Evolutionary conservation across 2,797 vertebrate genomes (phyloP).

Genomic region (Gymnoscopelus braueri): DNA sequence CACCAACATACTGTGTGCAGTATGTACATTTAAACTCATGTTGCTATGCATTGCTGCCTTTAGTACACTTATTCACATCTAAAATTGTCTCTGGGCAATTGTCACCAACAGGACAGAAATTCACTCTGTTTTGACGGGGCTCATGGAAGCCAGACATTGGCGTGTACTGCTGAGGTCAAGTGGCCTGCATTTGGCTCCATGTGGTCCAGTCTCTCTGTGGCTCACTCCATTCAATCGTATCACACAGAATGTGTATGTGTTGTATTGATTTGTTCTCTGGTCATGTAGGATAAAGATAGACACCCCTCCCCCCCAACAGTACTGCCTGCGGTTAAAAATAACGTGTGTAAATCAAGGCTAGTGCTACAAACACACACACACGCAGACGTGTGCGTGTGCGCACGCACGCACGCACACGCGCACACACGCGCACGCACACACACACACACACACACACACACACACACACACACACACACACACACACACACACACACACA

Average conservation of each 20-base stretch:
- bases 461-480: neutral
- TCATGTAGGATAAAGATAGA: conserved; percentile 72
- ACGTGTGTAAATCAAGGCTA: conserved; percentile 57
- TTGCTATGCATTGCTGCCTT: neutral
- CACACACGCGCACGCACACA: neutral
- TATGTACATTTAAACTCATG: neutral
- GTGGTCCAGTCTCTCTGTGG: neutral
- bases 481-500: conserved; percentile 11
- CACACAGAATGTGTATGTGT: conserved; percentile 48
- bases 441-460: neutral
- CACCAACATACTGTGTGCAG: too few relatives aligned
- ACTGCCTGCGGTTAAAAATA: conserved; percentile 64
- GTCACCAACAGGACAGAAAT: too few relatives aligned
- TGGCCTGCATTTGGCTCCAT: neutral
- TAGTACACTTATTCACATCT: neutral
- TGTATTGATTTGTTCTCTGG: conserved; percentile 73
- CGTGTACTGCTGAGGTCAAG: conserved; percentile 20
- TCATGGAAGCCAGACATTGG: neutral
- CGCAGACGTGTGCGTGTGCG: too few relatives aligned
- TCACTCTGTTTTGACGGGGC: neutral
- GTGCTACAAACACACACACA: conserved; percentile 28
- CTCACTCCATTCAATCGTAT: conserved; percentile 16
- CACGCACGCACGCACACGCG: neutral
- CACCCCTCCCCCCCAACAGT: conserved; percentile 26
- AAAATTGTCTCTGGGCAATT: too few relatives aligned